Conservation (phyloP, 2,797 vertebrate genomes). For the Podarcis lilfordi region DNA sequence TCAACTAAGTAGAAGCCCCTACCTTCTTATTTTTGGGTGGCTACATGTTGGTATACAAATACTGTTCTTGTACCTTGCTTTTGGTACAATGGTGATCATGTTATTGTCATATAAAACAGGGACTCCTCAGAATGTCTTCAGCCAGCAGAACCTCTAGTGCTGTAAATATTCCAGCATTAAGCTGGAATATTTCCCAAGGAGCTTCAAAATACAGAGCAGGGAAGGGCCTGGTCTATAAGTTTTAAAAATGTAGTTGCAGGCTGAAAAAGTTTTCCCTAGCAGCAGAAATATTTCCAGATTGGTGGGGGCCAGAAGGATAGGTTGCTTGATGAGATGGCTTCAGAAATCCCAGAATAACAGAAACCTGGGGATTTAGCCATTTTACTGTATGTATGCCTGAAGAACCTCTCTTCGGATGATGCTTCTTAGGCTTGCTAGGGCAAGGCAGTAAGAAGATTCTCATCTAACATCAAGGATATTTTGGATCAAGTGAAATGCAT, state of each 20-base stretch:
- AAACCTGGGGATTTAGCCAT: neutral
- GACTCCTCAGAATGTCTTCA: neutral
- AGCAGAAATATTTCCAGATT: neutral
- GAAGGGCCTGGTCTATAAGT: too few species aligned
- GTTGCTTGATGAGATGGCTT: neutral
- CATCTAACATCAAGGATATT: too few species aligned
- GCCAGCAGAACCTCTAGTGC: neutral
- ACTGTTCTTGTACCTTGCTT: neutral
- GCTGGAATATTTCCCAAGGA: neutral
- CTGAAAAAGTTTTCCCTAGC: neutral
- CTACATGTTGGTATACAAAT: neutral
- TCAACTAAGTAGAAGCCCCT: neutral
- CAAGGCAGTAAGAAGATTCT: too few species aligned
- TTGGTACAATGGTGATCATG: neutral
- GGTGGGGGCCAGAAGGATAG: neutral
- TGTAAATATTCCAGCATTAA: neutral
- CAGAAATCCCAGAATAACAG: neutral
- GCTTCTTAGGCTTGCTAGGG: too few species aligned
- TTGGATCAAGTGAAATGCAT: too few species aligned
- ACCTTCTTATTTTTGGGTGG: neutral
- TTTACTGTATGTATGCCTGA: neutral
- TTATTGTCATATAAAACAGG: neutral
- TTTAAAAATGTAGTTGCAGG: neutral
- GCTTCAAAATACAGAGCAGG: neutral
- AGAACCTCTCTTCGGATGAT: neutral